Base-by-base conservation (phyloP, 2,888 invertebrate species). In the Caenorhabditis sinica region DNA sequence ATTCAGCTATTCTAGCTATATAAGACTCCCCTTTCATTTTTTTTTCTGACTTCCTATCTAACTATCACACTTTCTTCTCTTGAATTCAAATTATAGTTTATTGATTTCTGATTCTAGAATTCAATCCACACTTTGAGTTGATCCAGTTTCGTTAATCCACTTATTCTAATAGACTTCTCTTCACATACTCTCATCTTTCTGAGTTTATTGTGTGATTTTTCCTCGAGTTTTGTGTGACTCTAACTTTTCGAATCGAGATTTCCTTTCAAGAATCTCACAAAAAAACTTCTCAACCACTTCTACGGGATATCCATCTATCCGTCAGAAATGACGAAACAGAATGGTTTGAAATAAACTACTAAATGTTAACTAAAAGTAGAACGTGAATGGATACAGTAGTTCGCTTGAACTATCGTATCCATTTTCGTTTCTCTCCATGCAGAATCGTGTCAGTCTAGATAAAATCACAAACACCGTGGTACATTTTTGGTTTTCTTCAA, bases 211-310 rank as follows among this genome's bases (percentile, higher is more conserved):
- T 61, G 61, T 61, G 61, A n/a, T 40, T 20, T 56, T 25, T 40
- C 43, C 11, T 63, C 61, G 30, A 61, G 28, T 63, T 63, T 49
- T n/a, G 65, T 65, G 65, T 65, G 65, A 65, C 45, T 45, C 49
- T 65, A 65, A 65, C 45, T 56, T 56, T 28, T 56, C 23, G 6
- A n/a, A 51, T 49, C 49, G 17, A n/a, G n/a, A 49, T 49, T 49
- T 49, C 6, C n/a, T n/a, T n/a, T n/a, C n/a, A n/a, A 36, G n/a
- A 36, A 61, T 20, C 11, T 20, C n/a, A n/a, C n/a, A n/a, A n/a
- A 11, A 23, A 40, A 20, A 36, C 36, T 63, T 43, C 23, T 20
- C 60, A 36, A 36, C 63, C 63, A 63, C 63, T 63, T 63, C 63
- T 63, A 63, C 40, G 2, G 4, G 4, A 40, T 17, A 17, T 23